phyloP scores from a whole-genome alignment of 2,797 vertebrate genomes.

The Triplophysa bombifrons region DNA sequence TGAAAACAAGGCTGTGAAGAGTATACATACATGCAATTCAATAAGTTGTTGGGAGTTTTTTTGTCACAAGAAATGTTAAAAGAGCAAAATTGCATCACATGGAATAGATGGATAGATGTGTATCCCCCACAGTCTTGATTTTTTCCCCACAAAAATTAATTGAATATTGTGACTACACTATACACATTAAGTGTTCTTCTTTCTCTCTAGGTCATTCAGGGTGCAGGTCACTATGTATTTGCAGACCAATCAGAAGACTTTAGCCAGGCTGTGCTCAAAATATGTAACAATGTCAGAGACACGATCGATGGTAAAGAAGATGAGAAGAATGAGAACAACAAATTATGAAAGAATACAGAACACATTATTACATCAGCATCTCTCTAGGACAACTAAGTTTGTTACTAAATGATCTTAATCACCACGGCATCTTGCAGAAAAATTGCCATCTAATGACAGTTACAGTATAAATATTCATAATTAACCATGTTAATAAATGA shows the following conservation, averaged over 20 bases:
- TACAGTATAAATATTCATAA: too few species aligned
- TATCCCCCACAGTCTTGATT: not conserved
- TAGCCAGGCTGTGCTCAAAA: constrained; percentile 86
- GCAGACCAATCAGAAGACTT: constrained; percentile 95
- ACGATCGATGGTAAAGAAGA: not conserved
- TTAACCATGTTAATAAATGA: too few species aligned
- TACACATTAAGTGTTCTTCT: not conserved
- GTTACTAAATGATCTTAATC: too few species aligned
- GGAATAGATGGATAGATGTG: not conserved
- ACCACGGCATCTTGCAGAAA: too few species aligned
- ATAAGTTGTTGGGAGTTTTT: not conserved
- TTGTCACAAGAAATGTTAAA: not conserved
- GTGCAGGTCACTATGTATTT: constrained; percentile 93
- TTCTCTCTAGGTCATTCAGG: constrained; percentile 84
- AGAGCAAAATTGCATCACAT: not conserved
- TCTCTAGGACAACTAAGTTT: not conserved
- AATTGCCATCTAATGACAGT: too few species aligned
- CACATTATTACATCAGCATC: too few species aligned
- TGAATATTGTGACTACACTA: not conserved
- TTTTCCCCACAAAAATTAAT: not conserved
- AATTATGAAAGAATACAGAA: too few species aligned
- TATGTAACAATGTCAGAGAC: constrained; percentile 55
- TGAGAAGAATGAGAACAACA: not conserved
- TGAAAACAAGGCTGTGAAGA: too few species aligned
- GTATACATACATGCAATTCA: too few species aligned